These are phyloP conservation scores for Papio anubis DNA, from an alignment of 2,113 vertebrate genomes.

Conservation along the genomic window DNA sequence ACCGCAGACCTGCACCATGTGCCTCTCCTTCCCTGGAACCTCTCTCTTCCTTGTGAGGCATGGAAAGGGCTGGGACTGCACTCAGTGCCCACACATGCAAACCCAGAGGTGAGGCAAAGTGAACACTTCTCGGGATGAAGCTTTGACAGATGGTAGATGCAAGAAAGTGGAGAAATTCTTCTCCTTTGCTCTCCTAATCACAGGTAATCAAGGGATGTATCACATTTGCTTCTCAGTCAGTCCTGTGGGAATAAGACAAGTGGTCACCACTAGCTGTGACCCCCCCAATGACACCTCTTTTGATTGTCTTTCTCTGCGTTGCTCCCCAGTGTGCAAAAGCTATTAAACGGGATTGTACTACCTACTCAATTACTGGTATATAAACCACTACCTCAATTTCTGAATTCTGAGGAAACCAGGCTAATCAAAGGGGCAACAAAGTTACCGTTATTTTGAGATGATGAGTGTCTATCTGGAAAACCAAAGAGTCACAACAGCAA, in stretches of 20 bases:
- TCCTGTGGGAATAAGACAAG: not conserved
- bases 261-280: not conserved
- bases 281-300: not conserved
- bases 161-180: not conserved
- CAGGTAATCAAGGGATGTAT: not conserved
- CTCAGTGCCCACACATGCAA: not conserved
- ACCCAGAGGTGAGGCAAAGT: not conserved
- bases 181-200: not conserved
- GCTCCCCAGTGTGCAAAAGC: not conserved
- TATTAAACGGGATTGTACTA: not conserved
- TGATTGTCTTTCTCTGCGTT: not conserved
- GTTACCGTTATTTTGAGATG: not conserved
- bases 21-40: not conserved
- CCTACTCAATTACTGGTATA: not conserved
- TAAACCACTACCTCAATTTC: not conserved
- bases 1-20: not conserved
- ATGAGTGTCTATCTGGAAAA: constrained; percentile 23
- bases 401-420: not conserved
- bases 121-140: not conserved
- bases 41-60: not conserved
- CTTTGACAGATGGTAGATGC: not conserved
- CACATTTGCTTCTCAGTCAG: not conserved
- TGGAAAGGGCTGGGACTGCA: not conserved
- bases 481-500: not conserved
- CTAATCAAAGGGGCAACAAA: not conserved